Conservation (phyloP, 2,113 vertebrate species). For the Kryptolebias marmoratus region DNA sequence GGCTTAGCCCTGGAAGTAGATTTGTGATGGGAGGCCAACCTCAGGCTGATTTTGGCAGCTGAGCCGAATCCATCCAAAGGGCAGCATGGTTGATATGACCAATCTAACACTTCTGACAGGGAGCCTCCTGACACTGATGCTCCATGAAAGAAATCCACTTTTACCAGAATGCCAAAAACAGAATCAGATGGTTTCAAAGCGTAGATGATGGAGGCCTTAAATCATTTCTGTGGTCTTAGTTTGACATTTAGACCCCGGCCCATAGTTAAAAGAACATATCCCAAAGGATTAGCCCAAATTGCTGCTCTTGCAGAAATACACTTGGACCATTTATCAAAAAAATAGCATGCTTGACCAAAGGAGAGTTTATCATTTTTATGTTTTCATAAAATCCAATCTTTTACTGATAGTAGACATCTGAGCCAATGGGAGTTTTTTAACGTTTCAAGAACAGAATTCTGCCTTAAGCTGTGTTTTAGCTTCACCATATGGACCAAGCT, state of each 20-base stretch:
- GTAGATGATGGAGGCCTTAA: constrained; percentile 45
- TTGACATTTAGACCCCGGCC: constrained; percentile 59
- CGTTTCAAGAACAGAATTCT: constrained; percentile 4
- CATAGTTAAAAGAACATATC: constrained; percentile 58
- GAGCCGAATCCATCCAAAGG: constrained; percentile 47
- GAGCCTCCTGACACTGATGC: not conserved
- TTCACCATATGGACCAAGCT: constrained; percentile 17
- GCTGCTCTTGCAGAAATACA: constrained; percentile 52
- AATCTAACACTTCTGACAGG: constrained; percentile 51
- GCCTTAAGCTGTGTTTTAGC: not conserved
- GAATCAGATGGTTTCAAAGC: constrained; percentile 32
- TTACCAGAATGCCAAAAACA: constrained; percentile 31
- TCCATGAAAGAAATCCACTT: constrained; percentile 46
- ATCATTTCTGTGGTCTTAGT: constrained; percentile 63
- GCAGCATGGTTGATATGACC: constrained; percentile 37
- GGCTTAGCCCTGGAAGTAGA: constrained; percentile 42
- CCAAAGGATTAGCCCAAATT: constrained; percentile 60
- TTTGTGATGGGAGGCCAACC: constrained; percentile 28
- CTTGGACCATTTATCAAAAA: constrained; percentile 50
- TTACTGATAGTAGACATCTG: constrained; percentile 24
- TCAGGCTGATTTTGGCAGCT: constrained; percentile 35
- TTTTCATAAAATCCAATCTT: constrained; percentile 36
- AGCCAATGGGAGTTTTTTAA: constrained; percentile 28
- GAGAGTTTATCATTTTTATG: constrained; percentile 14
- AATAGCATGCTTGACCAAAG: constrained; percentile 26